Conservation (phyloP, 1,140 invertebrate species). For the Alviniconcha marisindica region DNA sequence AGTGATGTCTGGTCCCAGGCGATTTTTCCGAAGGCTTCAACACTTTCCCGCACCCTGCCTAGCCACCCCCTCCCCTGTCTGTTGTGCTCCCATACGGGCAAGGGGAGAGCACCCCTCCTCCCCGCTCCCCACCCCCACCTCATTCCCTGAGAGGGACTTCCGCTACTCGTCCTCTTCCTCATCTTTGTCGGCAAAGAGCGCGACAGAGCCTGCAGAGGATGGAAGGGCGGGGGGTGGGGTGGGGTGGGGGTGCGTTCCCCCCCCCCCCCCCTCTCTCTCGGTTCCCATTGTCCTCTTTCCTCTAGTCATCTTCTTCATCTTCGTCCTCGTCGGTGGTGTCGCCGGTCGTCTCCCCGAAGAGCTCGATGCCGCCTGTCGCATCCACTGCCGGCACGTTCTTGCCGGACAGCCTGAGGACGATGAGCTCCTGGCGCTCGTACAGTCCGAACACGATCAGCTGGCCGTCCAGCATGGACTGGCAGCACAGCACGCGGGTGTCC, state of each 20-base stretch:
- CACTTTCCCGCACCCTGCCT: too few species aligned
- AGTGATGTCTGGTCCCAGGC: too few species aligned
- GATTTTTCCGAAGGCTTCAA: too few species aligned
- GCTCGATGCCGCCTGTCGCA: conserved; percentile 56
- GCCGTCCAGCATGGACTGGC: conserved; percentile 85
- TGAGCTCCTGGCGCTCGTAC: conserved; percentile 78
- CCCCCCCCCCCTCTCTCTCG: too few species aligned
- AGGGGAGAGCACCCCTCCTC: too few species aligned
- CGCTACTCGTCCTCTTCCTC: neutral
- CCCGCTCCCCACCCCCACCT: too few species aligned
- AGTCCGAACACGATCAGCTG: conserved; percentile 83
- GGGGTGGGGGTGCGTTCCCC: too few species aligned
- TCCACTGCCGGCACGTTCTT: conserved; percentile 46
- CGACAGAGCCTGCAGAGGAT: too few species aligned
- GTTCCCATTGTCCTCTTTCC: neutral
- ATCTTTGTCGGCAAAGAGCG: too few species aligned
- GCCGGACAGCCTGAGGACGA: conserved; percentile 78
- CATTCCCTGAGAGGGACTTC: neutral
- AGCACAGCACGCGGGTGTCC: conserved; percentile 84
- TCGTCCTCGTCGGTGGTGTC: conserved; percentile 69
- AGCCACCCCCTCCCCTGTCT: too few species aligned
- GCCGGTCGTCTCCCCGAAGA: conserved; percentile 66
- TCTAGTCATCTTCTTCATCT: conserved; percentile 52
- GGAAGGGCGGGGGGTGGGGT: too few species aligned
- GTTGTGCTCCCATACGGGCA: too few species aligned